These are phyloP conservation scores for Danaus melanippus DNA, from an alignment of 1,140 invertebrate genomes.

Conservation along the genomic window DNA sequence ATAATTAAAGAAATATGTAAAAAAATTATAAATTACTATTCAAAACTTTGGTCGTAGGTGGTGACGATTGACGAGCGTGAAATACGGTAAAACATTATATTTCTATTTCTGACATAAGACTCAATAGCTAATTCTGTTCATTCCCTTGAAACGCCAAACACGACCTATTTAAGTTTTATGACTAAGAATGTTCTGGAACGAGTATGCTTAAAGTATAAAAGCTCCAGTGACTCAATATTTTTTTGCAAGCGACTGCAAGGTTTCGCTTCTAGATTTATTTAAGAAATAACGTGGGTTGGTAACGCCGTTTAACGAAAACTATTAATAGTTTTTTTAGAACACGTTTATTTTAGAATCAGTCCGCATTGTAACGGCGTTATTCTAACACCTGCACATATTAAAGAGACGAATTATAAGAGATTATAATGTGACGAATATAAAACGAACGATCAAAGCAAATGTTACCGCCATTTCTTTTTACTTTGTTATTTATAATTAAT, in stretches of 20 bases:
- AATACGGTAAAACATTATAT: constrained; percentile 25
- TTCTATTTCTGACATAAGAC: constrained; percentile 48
- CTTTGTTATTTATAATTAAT: too few species aligned
- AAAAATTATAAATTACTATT: constrained; percentile 5
- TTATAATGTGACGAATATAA: too few species aligned
- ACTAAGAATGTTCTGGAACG: constrained; percentile 43
- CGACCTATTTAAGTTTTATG: constrained; percentile 50
- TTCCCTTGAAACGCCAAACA: constrained; percentile 60
- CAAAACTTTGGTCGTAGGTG: constrained; percentile 14
- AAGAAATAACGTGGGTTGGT: constrained; percentile 15
- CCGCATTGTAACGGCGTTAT: too few species aligned
- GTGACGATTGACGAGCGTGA: constrained; percentile 16
- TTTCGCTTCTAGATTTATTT: constrained; percentile 14
- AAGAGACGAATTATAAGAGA: too few species aligned
- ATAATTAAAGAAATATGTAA: too few species aligned
- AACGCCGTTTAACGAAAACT: constrained; percentile 17
- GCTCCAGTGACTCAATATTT: constrained; percentile 17
- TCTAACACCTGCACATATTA: too few species aligned
- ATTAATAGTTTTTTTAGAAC: too few species aligned
- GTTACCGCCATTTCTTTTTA: too few species aligned
- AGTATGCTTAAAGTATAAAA: constrained; percentile 21
- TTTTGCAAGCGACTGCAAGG: constrained; percentile 10
- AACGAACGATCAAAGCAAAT: too few species aligned
- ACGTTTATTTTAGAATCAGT: too few species aligned
- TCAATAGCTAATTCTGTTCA: constrained; percentile 51